phyloP scores from a whole-genome alignment of 2,888 invertebrate species.

The Amblyjoppa proteus region DNA sequence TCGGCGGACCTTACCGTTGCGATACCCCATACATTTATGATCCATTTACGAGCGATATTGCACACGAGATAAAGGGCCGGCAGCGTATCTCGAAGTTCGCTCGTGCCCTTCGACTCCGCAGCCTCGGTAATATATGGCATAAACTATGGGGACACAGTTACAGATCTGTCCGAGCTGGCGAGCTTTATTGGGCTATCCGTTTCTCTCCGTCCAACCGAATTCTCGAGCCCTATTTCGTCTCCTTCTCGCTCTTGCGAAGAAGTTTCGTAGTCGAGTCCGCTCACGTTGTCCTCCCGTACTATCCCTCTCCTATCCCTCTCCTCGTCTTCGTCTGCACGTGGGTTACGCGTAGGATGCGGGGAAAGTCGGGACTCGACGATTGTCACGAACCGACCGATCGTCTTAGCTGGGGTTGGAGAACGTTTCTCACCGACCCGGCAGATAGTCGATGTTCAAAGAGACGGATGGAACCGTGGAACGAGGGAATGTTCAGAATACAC shows the following conservation, averaged over 20 bases:
- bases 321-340: conserved; percentile 31
- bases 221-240: conserved; percentile 30
- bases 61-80: background rate
- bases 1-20: background rate
- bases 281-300: conserved; percentile 35
- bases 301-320: background rate
- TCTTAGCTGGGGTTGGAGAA: conserved; percentile 3
- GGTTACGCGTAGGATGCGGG: conserved; percentile 25
- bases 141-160: conserved; percentile 8
- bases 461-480: conserved; percentile 30
- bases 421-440: conserved; percentile 18
- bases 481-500: conserved; percentile 25
- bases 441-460: conserved; percentile 57
- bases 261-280: conserved; percentile 54
- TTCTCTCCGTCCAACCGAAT: conserved; percentile 27
- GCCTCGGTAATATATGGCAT: conserved; percentile 9
- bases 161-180: conserved; percentile 13
- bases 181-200: conserved; percentile 35
- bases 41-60: background rate
- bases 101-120: background rate
- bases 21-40: background rate
- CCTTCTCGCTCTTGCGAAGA: conserved; percentile 19
- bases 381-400: conserved; percentile 40
- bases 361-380: conserved; percentile 37
- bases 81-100: background rate